Conservation (phyloP, 2,888 invertebrate species). For the Drosophila emarginata region DNA sequence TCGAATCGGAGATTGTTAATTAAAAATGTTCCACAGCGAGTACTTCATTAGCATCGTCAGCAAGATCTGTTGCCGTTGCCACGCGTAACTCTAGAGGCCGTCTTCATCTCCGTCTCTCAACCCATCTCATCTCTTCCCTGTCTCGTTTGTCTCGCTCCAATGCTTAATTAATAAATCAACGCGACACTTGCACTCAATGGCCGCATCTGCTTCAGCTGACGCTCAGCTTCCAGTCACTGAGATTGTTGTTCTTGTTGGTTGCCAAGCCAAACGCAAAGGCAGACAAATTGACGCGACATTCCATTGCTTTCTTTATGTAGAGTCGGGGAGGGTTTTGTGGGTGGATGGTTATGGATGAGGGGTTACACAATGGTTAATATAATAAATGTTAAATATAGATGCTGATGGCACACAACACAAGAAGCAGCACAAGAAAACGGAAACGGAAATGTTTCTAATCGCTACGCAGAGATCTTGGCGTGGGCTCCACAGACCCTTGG, state of each 20-base stretch:
- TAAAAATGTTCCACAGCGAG: constrained; percentile 66
- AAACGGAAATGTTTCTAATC: constrained; percentile 77
- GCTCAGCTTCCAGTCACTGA: constrained; percentile 41
- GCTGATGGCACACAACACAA: constrained; percentile 19
- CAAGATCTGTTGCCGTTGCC: constrained; percentile 53
- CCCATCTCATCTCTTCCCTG: background rate
- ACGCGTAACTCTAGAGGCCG: constrained; percentile 56
- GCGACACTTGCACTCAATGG: constrained; percentile 78
- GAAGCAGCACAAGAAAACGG: constrained; percentile 44
- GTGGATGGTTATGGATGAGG: constrained; percentile 13
- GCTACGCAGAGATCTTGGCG: constrained; percentile 53
- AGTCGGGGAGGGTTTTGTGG: constrained; percentile 11
- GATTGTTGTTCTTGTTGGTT: constrained; percentile 54
- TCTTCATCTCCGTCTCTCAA: constrained; percentile 1
- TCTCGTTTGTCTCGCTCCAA: constrained; percentile 47
- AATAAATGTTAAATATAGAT: constrained; percentile 44
- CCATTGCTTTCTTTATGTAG: constrained; percentile 40
- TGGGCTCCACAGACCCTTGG: constrained; percentile 40
- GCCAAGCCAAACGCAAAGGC: constrained; percentile 54
- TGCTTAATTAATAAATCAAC: constrained; percentile 82
- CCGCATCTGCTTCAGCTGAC: constrained; percentile 51
- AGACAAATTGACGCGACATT: constrained; percentile 80
- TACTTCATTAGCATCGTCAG: constrained; percentile 67
- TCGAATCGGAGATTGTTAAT: constrained; percentile 67
- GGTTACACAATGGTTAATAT: constrained; percentile 25